Base-by-base conservation (phyloP, 2,797 vertebrate species). In the Molothrus ater region DNA sequence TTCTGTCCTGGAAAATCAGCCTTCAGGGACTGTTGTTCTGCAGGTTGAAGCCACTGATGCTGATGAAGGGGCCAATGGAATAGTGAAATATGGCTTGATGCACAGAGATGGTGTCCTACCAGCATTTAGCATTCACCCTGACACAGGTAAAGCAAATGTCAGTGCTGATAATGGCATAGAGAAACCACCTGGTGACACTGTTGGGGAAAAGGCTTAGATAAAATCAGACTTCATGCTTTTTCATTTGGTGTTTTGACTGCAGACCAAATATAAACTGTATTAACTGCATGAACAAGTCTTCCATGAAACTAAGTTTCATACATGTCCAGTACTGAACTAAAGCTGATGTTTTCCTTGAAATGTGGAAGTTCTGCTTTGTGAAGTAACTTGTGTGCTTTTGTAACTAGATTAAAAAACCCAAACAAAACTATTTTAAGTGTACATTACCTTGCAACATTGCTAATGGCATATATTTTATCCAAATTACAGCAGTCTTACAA, bases 51-150 rank as follows among this genome's bases (percentile, higher is more conserved):
- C 99, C 21, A 98, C 98, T 90, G 99, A 99, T 91, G 98, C 98
- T 38, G 99, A 99, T 59, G 98, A 98, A 90, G 99, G 99, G 85
- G 97, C 97, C 95, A 99, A 99, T 68, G 98, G 99, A 34, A 86
- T 98, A 96, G 99, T 99, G 90, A 98, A 98, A 50, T 99, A 99
- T 7, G 98, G 99, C 91, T 98, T 99, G 96, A 98, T 99, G 98
- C 98, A 99, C 96, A 98, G 99, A 97, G 98, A 98, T 97, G 98
- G 98, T 91, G 98, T 98, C 14, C 96, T 98, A 13, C 98, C 99
- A 4, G 98, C 98, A 15, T 99, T 99, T 95, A 98, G 97, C 72
- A 98, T 99, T 70, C 98, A 99, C 91, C 98, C 98, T 29, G 98
- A 99, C 61, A 99, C 98, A 80, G 99, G 99, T 99, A 98, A 93